Evolutionary conservation across 2,888 invertebrate species (phyloP).

Genomic region (Unio delphinus): DNA sequence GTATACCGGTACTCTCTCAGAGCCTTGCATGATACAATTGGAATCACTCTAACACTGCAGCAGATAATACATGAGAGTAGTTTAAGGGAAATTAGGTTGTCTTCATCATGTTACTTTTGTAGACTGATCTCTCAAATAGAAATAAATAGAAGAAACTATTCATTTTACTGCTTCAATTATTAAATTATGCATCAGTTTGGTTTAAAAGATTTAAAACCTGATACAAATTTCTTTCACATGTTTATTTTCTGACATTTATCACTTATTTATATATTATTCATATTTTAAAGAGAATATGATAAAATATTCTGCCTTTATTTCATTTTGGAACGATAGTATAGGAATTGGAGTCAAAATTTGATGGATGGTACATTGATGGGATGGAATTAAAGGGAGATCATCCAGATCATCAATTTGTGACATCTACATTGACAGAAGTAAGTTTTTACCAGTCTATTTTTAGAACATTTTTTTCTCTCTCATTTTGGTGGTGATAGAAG

Average conservation of each 20-base stretch:
- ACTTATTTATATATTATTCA: neutral
- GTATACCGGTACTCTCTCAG: conserved; percentile 4
- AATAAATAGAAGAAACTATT: too few species aligned
- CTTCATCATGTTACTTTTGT: too few species aligned
- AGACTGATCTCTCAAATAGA: too few species aligned
- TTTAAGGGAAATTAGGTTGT: neutral
- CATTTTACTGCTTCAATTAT: too few species aligned
- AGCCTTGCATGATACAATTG: conserved; percentile 2
- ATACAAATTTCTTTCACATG: neutral
- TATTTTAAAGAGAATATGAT: too few species aligned
- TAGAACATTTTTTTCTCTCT: too few species aligned
- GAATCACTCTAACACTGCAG: conserved; percentile 8
- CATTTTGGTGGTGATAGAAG: too few species aligned
- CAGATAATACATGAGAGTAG: conserved; percentile 8
- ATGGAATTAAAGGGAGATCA: neutral
- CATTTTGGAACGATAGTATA: too few species aligned
- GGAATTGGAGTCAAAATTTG: too few species aligned
- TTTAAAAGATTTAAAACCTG: neutral
- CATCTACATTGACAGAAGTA: conserved; percentile 1
- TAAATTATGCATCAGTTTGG: too few species aligned
- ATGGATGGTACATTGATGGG: neutral
- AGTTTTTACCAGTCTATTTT: neutral
- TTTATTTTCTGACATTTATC: too few species aligned
- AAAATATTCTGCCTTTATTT: too few species aligned
- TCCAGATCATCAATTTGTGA: neutral